These are phyloP conservation scores for Paramuricea clavata DNA, from an alignment of 92 coral and sea anemone species.

Conservation along the genomic window DNA sequence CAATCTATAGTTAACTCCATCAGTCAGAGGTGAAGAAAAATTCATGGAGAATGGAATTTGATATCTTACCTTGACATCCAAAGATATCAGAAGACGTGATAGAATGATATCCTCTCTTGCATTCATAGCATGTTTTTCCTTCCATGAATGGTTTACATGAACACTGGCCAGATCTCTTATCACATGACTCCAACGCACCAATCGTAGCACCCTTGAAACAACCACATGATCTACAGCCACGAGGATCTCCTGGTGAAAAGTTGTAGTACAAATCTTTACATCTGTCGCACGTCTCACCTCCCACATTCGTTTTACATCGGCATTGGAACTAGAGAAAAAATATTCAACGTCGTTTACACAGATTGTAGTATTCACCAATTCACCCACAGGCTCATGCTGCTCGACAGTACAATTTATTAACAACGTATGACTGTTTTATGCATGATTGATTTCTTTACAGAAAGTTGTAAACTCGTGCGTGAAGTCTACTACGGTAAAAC, in stretches of 20 bases:
- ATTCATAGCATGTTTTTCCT: conserved; percentile 80
- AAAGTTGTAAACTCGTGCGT: too few species aligned
- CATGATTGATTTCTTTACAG: too few species aligned
- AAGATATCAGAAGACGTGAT: conserved; percentile 76
- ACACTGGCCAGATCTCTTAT: conserved; percentile 78
- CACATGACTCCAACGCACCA: conserved; percentile 82
- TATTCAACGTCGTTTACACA: too few species aligned
- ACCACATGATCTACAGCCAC: conserved; percentile 80
- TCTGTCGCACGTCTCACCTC: conserved; percentile 78
- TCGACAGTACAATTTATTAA: too few species aligned
- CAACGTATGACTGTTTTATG: too few species aligned
- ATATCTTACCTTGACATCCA: conserved; percentile 91
- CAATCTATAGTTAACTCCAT: too few species aligned
- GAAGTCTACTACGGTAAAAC: too few species aligned
- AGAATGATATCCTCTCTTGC: conserved; percentile 80
- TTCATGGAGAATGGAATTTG: too few species aligned
- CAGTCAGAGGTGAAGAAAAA: too few species aligned
- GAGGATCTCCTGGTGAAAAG: conserved; percentile 76
- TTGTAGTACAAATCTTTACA: conserved; percentile 83
- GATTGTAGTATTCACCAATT: too few species aligned
- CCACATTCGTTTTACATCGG: conserved; percentile 81
- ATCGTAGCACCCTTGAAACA: conserved; percentile 83
- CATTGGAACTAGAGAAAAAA: conserved; percentile 68
- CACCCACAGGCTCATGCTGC: too few species aligned
- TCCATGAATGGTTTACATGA: conserved; percentile 81